Evolutionary conservation across 2,113 vertebrate species (phyloP).

Genomic region (Pardalotus punctatus): DNA sequence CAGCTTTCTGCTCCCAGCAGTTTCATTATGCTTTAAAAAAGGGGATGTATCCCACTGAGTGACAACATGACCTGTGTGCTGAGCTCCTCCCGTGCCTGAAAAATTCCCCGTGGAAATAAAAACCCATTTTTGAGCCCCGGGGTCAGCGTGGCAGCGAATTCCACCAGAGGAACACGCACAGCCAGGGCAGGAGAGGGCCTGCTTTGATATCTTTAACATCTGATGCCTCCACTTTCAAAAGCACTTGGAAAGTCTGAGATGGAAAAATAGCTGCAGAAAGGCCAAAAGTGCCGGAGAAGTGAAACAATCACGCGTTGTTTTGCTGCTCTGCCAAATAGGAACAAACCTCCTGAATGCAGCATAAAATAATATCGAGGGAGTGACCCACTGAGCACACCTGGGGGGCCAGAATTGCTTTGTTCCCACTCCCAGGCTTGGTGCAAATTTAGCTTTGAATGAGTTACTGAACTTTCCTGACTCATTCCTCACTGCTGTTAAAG

Average conservation of each 20-base stretch:
- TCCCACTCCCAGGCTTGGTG: background rate
- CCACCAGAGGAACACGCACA: accelerated
- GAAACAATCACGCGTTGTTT: background rate
- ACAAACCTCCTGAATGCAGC: background rate
- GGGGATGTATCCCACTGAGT: background rate
- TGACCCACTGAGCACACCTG: background rate
- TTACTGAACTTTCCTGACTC: background rate
- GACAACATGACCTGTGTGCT: background rate
- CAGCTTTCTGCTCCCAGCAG: background rate
- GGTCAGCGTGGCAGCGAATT: background rate
- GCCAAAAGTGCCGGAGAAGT: background rate
- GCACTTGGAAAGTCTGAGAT: background rate
- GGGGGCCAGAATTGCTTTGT: background rate
- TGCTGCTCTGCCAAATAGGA: background rate
- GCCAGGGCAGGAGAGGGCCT: background rate
- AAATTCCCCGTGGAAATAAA: background rate
- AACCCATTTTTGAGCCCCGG: background rate
- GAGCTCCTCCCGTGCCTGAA: background rate
- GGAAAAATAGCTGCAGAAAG: conserved; percentile 43
- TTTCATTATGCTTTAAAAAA: accelerated
- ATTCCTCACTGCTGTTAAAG: background rate
- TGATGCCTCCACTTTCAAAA: background rate
- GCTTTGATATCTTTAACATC: background rate
- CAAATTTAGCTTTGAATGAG: background rate
- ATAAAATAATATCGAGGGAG: conserved; percentile 1